These are phyloP conservation scores for Podarcis siculus DNA, from an alignment of 2,797 vertebrate genomes.

Conservation along the genomic window DNA sequence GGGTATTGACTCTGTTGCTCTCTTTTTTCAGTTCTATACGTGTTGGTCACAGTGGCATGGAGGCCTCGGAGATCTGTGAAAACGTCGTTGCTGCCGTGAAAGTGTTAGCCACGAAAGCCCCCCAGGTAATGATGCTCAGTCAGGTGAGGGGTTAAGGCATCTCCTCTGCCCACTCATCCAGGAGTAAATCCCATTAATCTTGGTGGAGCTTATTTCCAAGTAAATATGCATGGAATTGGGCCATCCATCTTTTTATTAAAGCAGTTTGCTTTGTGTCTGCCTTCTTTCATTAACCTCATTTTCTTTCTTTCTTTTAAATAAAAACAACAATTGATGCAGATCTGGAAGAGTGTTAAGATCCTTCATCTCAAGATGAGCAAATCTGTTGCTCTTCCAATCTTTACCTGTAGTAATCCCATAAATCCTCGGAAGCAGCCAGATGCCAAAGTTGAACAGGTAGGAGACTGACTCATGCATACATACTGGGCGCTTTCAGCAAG, in stretches of 20 bases:
- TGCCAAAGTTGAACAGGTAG: conserved; percentile 48
- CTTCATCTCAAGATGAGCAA: conserved; percentile 90
- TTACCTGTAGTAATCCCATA: conserved; percentile 80
- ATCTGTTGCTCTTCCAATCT: conserved; percentile 90
- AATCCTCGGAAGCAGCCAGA: conserved; percentile 60
- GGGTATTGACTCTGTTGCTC: fast-evolving
- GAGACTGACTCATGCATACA: background rate
- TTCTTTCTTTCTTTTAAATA: background rate
- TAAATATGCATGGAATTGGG: background rate
- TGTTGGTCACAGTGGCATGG: conserved; percentile 88
- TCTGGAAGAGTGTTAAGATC: conserved; percentile 88
- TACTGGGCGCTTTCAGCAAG: background rate
- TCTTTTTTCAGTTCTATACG: conserved; percentile 81
- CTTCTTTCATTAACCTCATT: conserved; percentile 1
- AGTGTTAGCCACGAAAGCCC: conserved; percentile 80
- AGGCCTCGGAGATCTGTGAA: conserved; percentile 80
- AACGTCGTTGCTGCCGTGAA: conserved; percentile 81
- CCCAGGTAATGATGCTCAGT: conserved; percentile 74
- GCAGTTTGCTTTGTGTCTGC: background rate
- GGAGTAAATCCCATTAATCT: background rate
- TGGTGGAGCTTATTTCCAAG: background rate
- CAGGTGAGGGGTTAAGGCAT: fast-evolving
- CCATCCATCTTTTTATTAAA: background rate
- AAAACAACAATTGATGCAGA: conserved; percentile 74
- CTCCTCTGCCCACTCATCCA: background rate